Evolutionary conservation across 2,888 invertebrate species (phyloP), one percentile per base, ranked within the genome.

Genomic region (Metalampra italica): DNA sequence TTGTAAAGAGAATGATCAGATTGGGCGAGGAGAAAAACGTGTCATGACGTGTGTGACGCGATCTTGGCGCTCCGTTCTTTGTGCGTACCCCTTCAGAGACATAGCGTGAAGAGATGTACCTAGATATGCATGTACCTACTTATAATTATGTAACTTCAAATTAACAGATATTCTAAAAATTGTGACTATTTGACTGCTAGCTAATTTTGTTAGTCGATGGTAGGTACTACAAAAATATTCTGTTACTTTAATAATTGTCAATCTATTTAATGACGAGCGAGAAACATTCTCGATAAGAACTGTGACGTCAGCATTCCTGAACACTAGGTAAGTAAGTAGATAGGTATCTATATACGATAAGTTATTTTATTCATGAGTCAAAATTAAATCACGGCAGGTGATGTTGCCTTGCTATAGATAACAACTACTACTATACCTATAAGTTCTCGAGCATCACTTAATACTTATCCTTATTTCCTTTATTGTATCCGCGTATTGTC

Each of bases 341-440:
- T n/a, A n/a, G n/a, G n/a, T n/a, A n/a, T n/a, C n/a, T n/a, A 22
- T 9, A 32, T 8, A 32, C 1, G 8, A 32, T 32, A 32, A 32
- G 8, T 32, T 3, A 32, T 32, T 32, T 32, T 32, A 32, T 36
- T 36, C 9, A 50, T 60, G 60, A 34, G 30, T 44, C 13, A 32
- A 38, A 66, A 64, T 60, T 66, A 73, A 79, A 78, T 81, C 77
- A 78, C 70, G 62, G 73, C 75, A 55, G 54, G 55, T 53, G 56
- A 59, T 51, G 60, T 61, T 57, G 47, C 55, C 46, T 61, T 57
- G 47, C 55, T 45, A 47, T 45, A 45, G 75, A 76, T 77, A 74
- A 68, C 56, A 57, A 61, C 64, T 61, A 62, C 57, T 63, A 64
- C n/a, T n/a, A n/a, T n/a, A n/a, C n/a, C n/a, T 60, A 62, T 66